A percentile compares a stretch with the other conserved stretches of the same genome.
These are phyloP conservation scores for Borostomias antarcticus DNA, from an alignment of 2,797 vertebrate genomes.

Conservation along the genomic window DNA sequence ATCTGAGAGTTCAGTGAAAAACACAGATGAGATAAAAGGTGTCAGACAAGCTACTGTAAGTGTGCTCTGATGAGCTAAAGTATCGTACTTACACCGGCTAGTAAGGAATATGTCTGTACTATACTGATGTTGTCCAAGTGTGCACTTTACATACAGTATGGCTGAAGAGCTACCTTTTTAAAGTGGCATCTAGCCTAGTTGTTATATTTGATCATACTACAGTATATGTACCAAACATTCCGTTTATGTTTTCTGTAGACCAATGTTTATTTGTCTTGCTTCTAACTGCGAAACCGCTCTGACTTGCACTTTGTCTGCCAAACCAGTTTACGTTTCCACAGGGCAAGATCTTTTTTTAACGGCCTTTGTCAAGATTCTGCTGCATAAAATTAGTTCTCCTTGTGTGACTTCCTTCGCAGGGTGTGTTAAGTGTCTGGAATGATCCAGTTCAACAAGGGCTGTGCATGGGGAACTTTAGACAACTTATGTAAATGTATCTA, in stretches of 20 bases:
- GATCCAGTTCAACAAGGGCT: conserved; percentile 37
- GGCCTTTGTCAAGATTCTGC: neutral
- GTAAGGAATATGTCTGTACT: too few relatives aligned
- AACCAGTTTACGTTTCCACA: neutral
- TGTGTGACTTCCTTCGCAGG: conserved; percentile 42
- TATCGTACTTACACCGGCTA: too few relatives aligned
- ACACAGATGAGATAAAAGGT: neutral
- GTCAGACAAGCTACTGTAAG: neutral
- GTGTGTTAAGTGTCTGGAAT: conserved; percentile 63
- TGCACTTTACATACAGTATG: too few relatives aligned
- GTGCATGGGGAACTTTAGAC: too few relatives aligned
- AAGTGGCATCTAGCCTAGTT: too few relatives aligned
- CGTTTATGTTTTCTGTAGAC: neutral
- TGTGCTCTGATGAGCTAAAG: neutral
- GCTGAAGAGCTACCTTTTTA: too few relatives aligned
- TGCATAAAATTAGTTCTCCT: neutral
- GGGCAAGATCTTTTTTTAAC: neutral
- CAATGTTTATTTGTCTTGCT: neutral
- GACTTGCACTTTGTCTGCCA: conserved; percentile 1
- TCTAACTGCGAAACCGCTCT: neutral
- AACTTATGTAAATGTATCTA: too few relatives aligned
- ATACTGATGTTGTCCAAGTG: neutral
- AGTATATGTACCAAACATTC: neutral
- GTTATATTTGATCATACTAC: too few relatives aligned
- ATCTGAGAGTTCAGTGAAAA: neutral